Evolutionary conservation across 2,888 invertebrate genomes (phyloP).

Genomic region (Formica aserva): DNA sequence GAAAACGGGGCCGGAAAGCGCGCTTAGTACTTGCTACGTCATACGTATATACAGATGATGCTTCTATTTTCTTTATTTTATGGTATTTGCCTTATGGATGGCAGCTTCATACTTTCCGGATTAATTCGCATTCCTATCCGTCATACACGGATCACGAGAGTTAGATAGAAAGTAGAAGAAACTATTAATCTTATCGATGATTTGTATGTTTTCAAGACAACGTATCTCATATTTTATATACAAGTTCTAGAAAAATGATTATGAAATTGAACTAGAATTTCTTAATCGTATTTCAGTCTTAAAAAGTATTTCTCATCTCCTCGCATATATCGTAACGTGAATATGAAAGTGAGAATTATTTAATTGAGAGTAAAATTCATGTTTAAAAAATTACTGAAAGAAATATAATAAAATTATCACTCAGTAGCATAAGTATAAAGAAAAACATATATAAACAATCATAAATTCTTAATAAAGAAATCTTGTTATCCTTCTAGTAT

Average conservation of each 20-base stretch:
- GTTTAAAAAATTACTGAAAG: neutral
- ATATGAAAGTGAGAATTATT: neutral
- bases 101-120: neutral
- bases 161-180: neutral
- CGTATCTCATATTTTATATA: neutral
- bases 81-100: neutral
- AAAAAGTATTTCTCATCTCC: neutral
- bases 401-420: neutral
- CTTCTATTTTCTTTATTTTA: slow-evolving; percentile 27
- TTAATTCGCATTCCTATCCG: neutral
- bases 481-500: neutral
- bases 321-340: neutral
- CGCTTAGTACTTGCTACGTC: slow-evolving; percentile 39
- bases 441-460: neutral
- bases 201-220: neutral
- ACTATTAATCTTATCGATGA: neutral
- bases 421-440: neutral
- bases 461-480: neutral
- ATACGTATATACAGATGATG: slow-evolving; percentile 10
- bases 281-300: neutral
- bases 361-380: neutral
- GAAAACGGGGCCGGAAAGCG: slow-evolving; percentile 47
- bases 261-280: neutral
- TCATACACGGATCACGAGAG: neutral
- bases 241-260: neutral